phyloP scores from a whole-genome alignment of 2,888 invertebrate species.

The Leptinotarsa peninsularis region DNA sequence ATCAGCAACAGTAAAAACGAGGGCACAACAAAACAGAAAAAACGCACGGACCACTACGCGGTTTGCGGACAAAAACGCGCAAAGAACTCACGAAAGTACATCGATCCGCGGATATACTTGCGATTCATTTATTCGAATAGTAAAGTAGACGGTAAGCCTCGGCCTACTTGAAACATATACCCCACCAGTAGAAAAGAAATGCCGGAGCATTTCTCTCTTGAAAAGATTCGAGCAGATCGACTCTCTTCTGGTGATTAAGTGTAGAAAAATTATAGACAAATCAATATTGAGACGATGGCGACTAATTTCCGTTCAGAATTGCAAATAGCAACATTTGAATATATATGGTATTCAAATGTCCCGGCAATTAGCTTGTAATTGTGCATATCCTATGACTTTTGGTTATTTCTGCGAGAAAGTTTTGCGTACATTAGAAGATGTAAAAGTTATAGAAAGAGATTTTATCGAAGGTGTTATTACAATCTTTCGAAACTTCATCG shows the following conservation, averaged over 20 bases:
- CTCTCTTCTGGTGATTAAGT: slow-evolving; percentile 13
- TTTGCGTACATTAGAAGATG: neutral
- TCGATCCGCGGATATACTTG: slow-evolving; percentile 21
- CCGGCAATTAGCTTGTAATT: neutral
- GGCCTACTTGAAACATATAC: slow-evolving; percentile 49
- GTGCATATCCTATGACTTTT: neutral
- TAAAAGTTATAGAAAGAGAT: too few relatives aligned
- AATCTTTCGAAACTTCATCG: too few relatives aligned
- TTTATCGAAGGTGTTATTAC: too few relatives aligned
- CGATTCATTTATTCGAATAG: slow-evolving; percentile 37
- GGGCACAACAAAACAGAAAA: slow-evolving; percentile 10
- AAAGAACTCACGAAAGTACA: slow-evolving; percentile 17
- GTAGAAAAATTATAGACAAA: slow-evolving; percentile 6
- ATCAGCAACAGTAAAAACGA: slow-evolving; percentile 1
- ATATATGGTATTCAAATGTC: neutral
- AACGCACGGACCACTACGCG: slow-evolving; percentile 8
- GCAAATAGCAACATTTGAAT: slow-evolving; percentile 1
- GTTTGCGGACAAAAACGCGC: slow-evolving; percentile 21
- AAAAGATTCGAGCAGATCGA: slow-evolving; percentile 9
- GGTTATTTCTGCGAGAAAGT: neutral
- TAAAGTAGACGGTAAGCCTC: slow-evolving; percentile 41
- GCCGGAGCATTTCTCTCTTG: slow-evolving; percentile 37
- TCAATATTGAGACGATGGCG: neutral
- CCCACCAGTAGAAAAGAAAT: slow-evolving; percentile 43
- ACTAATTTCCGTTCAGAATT: neutral